Conservation (phyloP, 2,888 invertebrate species). For the Scaptomyza polygonia region DNA sequence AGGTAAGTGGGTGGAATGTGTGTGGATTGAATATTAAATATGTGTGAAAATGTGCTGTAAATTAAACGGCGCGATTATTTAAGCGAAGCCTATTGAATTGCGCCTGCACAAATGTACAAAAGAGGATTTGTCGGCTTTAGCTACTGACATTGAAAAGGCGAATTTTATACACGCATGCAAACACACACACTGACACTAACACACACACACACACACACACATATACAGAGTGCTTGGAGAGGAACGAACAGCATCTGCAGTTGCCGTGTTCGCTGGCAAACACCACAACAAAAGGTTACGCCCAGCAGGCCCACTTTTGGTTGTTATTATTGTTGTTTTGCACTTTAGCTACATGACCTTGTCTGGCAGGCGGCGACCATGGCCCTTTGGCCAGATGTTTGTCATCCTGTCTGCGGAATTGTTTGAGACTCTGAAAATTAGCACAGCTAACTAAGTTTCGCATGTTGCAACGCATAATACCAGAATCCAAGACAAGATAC, state of each 20-base stretch:
- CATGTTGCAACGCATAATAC: neutral
- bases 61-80: constrained; percentile 31
- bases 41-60: constrained; percentile 22
- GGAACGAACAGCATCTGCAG: constrained; percentile 33
- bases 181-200: neutral
- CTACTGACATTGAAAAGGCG: constrained; percentile 68
- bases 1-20: constrained; percentile 84
- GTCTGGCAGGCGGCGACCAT: constrained; percentile 60
- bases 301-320: constrained; percentile 58
- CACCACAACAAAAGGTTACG: constrained; percentile 70
- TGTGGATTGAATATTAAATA: constrained; percentile 4
- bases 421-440: constrained; percentile 33
- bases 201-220: neutral
- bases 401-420: constrained; percentile 51
- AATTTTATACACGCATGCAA: constrained; percentile 38
- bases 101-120: constrained; percentile 12
- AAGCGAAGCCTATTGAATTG: constrained; percentile 43
- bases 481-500: neutral
- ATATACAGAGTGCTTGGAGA: constrained; percentile 1
- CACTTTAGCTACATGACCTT: constrained; percentile 56
- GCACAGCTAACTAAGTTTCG: constrained; percentile 26
- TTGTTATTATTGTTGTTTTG: constrained; percentile 23
- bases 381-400: constrained; percentile 54
- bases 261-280: constrained; percentile 39
- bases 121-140: constrained; percentile 39